Evolutionary conservation across 1,140 invertebrate genomes (phyloP).

Genomic region (Hylaeus volcanicus): DNA sequence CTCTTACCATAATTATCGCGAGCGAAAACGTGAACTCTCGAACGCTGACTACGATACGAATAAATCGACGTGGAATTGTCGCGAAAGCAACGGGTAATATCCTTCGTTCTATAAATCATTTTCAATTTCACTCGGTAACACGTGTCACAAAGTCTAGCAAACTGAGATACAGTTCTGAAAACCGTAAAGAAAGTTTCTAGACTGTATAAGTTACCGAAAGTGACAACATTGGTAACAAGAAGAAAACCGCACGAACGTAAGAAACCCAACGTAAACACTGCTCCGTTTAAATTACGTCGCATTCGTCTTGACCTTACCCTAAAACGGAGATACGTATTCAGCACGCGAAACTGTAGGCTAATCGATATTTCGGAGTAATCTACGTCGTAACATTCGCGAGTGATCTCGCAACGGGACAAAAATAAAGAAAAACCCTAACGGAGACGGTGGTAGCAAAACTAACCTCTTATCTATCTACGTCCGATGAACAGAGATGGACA

Average conservation of each 20-base stretch:
- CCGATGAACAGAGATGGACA: slow-evolving; percentile 6
- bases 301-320: no score
- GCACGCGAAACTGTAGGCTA: background rate
- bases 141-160: no score
- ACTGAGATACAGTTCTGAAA: no score
- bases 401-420: background rate
- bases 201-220: background rate
- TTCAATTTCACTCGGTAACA: no score
- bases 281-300: no score
- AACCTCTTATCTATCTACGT: background rate
- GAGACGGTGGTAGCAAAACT: slow-evolving; percentile 18
- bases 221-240: background rate
- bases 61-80: no score
- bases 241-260: background rate
- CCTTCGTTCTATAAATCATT: no score
- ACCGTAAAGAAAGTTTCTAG: background rate
- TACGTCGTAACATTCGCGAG: background rate
- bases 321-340: background rate
- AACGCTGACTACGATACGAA: no score
- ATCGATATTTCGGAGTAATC: slow-evolving; percentile 20
- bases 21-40: background rate
- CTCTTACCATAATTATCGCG: background rate
- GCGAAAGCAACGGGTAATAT: background rate
- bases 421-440: background rate
- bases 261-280: background rate